A percentile compares a stretch with the other conserved stretches of the same genome.
phyloP scores from a whole-genome alignment of 1,140 invertebrate genomes.

The Drosophila pachea region DNA sequence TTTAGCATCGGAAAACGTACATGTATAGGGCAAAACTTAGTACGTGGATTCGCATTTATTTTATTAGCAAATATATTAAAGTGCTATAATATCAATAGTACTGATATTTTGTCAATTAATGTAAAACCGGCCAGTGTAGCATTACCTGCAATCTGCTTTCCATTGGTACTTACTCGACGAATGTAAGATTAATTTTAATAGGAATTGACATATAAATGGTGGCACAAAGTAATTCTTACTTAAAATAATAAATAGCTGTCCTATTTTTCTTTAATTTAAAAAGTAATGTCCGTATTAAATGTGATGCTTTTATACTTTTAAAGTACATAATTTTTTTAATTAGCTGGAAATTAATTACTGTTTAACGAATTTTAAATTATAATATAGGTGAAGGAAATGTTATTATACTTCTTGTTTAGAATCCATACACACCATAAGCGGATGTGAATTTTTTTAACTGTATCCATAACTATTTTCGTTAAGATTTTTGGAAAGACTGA shows the following conservation, averaged over 20 bases:
- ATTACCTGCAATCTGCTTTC: constrained; percentile 84
- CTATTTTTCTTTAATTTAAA: too few relatives aligned
- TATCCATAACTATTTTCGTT: neutral
- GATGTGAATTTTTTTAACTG: neutral
- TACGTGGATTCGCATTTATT: constrained; percentile 87
- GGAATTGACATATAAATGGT: constrained; percentile 9
- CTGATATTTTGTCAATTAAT: constrained; percentile 80
- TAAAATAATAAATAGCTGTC: too few relatives aligned
- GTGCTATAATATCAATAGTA: constrained; percentile 84
- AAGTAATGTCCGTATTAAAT: too few relatives aligned
- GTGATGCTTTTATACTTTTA: too few relatives aligned
- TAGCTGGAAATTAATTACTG: too few relatives aligned
- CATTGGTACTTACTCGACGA: constrained; percentile 56
- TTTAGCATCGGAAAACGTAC: constrained; percentile 92
- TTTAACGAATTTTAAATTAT: too few relatives aligned
- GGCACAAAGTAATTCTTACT: neutral
- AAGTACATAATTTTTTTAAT: too few relatives aligned
- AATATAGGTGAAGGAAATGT: too few relatives aligned
- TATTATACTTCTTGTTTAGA: too few relatives aligned
- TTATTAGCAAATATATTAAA: constrained; percentile 87
- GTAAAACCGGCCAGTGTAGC: constrained; percentile 84
- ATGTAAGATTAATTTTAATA: constrained; percentile 13
- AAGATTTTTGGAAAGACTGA: constrained; percentile 27
- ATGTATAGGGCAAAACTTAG: constrained; percentile 92
- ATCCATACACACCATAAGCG: neutral